Evolutionary conservation across 1,140 invertebrate species (phyloP).

Genomic region (Hormaphis cornu): DNA sequence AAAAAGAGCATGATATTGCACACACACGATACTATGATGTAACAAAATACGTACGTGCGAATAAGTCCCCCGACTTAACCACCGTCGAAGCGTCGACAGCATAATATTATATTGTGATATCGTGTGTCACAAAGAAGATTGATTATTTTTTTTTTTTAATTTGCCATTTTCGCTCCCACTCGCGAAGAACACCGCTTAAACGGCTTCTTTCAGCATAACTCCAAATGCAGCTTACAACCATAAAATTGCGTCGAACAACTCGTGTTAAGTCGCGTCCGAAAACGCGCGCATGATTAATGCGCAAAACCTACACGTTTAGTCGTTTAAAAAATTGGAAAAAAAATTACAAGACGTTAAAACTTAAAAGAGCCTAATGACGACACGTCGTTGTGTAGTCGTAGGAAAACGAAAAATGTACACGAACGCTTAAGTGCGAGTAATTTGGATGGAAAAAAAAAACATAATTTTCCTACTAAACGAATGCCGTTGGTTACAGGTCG

Average conservation of each 20-base stretch:
- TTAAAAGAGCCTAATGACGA: background rate
- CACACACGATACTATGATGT: too few relatives aligned
- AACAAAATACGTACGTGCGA: background rate
- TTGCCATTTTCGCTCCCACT: background rate
- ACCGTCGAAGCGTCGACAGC: too few relatives aligned
- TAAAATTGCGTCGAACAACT: background rate
- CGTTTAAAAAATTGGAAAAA: slow-evolving; percentile 24
- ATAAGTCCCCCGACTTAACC: too few relatives aligned
- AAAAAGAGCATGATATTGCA: too few relatives aligned
- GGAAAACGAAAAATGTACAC: background rate
- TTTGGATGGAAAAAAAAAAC: background rate
- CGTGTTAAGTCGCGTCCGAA: slow-evolving; percentile 16
- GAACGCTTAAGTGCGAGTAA: too few relatives aligned
- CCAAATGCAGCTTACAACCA: too few relatives aligned
- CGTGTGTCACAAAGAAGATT: background rate
- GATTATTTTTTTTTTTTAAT: slow-evolving; percentile 27
- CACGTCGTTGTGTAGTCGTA: background rate
- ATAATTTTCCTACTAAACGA: background rate
- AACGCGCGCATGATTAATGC: background rate
- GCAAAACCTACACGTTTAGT: slow-evolving; percentile 11
- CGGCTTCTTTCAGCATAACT: too few relatives aligned
- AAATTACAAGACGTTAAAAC: background rate
- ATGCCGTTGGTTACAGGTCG: too few relatives aligned
- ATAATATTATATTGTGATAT: background rate
- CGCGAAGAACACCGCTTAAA: too few relatives aligned